Evolutionary conservation across 2,888 invertebrate genomes (phyloP), one percentile per base, ranked within the genome.

Genomic region (Cremastinae sp.): DNA sequence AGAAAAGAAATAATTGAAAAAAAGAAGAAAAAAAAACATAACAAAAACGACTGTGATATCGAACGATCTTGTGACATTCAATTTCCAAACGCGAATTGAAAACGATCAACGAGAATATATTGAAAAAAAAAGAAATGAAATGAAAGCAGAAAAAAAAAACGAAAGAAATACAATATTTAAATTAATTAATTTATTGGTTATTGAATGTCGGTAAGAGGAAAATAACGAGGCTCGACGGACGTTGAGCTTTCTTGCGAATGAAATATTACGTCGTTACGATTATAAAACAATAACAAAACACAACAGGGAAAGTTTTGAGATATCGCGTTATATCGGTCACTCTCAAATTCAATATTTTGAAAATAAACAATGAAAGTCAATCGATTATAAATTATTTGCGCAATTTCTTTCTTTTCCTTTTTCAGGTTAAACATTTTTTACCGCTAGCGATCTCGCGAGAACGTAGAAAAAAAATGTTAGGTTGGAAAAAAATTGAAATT

Each of bases 21-120:
- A 47, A 62, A 45, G 45, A 62, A 49, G 37, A 18, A 51, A 51
- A 83, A 83, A 85, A 86, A 87, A 86, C 86, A 86, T 87, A 87
- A 88, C 84, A 84, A 86, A 88, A 87, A 88, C 88, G 88, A 89
- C 89, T 90, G 89, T 90, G 89, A 90, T 89, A 89, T 87, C 86
- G 85, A 89, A 88, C 89, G 89, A 90, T 89, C 89, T 89, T 88
- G 88, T 84, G 87, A 88, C 89, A 89, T 88, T 89, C 88, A 88
- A 88, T 89, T 87, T 85, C 86, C 84, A 84, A 28, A 65, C 79
- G 86, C 80, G 83, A 86, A 86, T 85, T 83, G 85, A 86, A 28
- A 28, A 86, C 81, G 83, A 85, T 82, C 78, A 85, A 80, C 78
- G 82, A 83, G 85, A 80, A 81, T 86, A 85, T 84, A 83, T 84